phyloP scores from a whole-genome alignment of 92 coral and sea anemone genomes.

The Metridium senile region DNA sequence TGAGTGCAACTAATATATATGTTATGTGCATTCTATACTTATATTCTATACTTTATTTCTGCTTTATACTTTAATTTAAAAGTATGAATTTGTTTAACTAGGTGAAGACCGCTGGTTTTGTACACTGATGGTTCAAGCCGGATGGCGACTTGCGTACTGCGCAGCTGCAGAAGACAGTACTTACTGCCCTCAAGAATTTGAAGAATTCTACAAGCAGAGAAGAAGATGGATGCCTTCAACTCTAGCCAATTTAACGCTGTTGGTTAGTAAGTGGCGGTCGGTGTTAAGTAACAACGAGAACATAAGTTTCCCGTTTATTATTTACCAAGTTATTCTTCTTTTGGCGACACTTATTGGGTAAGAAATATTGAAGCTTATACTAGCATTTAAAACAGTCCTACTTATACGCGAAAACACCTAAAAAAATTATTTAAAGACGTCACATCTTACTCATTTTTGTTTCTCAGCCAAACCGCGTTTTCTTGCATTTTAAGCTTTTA shows the following conservation, averaged over 20 bases:
- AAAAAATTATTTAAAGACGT: too few species aligned
- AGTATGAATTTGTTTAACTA: too few species aligned
- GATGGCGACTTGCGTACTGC: conserved; percentile 95
- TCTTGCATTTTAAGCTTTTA: too few species aligned
- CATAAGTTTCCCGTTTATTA: conserved; percentile 72
- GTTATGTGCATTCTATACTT: too few species aligned
- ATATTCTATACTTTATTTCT: too few species aligned
- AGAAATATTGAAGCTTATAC: conserved; percentile 9
- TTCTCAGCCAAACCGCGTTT: too few species aligned
- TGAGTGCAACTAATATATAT: too few species aligned
- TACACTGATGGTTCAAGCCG: conserved; percentile 94
- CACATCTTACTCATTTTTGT: too few species aligned
- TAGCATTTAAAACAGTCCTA: too few species aligned
- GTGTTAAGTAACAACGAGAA: conserved; percentile 75
- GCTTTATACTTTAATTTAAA: neutral
- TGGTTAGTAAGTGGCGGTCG: conserved; percentile 80
- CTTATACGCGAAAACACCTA: too few species aligned
- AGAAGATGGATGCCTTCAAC: conserved; percentile 99
- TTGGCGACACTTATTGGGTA: conserved; percentile 85
- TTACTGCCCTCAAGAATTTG: conserved; percentile 87
- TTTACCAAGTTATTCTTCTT: conserved; percentile 79
- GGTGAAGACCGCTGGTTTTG: conserved; percentile 99
- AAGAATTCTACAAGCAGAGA: conserved; percentile 93
- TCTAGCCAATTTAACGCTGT: conserved; percentile 76
- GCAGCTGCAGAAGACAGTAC: conserved; percentile 98